Base-by-base conservation (phyloP, 2,888 invertebrate genomes). In the Lepidonotus clava region DNA sequence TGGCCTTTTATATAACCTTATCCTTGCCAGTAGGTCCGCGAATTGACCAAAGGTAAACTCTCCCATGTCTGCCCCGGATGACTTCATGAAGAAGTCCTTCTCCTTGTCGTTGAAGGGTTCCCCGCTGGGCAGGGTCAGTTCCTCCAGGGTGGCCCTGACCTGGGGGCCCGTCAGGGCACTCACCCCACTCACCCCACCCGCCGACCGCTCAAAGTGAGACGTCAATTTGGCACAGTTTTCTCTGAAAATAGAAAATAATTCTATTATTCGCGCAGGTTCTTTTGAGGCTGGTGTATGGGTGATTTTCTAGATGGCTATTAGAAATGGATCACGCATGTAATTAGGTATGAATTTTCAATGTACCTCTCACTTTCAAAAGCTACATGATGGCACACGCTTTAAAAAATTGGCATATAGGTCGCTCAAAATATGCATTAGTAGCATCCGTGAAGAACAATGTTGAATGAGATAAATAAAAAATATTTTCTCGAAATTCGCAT, bases 21-120 rank as follows among this genome's bases (percentile, higher is more conserved):
- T 88, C 24, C 93, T 87, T 77, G 91, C 91, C 61, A 93, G 85
- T 66, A 93, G 87, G 61, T 90, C 91, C 8, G 91, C 91, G 85
- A 92, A 93, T 32, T 92, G 89, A 21, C 92, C 93, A 36, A 93
- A 88, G 85, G 92, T 92, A n/a, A 93, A 91, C 46, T 89, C 88
- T 0, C 91, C 92, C 66, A 91, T 90, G 4, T 92, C 66, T 28
- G 34, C 66, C 0, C 66, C 28, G 28, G 87, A 76, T 8, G 89
- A 87, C 85, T 90, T 91, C 21, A 92, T 90, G 53, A 90, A 89
- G 36, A 88, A 87, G 41, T 91, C 91, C 4, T 91, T 87, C 18
- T 91, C 90, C 24, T 89, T 88, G 87, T 6, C 80, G 36, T 6
- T 89, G 88, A 8, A 46, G 6, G 14, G 80, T 18, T 80, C 80